Conservation (phyloP, 2,113 vertebrate species). For the Platysternon megacephalum region DNA sequence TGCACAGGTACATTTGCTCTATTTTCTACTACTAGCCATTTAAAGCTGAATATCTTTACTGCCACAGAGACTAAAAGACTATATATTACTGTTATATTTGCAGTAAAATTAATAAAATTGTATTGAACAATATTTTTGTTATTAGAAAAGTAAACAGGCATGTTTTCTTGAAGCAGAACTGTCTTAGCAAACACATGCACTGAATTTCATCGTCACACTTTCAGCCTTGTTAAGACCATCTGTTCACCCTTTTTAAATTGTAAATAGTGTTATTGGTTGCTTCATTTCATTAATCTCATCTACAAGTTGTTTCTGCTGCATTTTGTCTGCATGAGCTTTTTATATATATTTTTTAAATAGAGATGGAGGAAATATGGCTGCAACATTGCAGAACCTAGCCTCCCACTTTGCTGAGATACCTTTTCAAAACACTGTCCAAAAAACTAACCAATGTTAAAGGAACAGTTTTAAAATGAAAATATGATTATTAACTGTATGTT, state of each 20-base stretch:
- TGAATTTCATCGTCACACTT: slow-evolving; percentile 71
- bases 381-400: neutral
- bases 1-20: slow-evolving; percentile 11
- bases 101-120: slow-evolving; percentile 54
- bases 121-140: slow-evolving; percentile 61
- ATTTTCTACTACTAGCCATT: neutral
- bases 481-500: neutral
- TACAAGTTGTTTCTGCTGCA: slow-evolving; percentile 43
- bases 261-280: slow-evolving; percentile 78
- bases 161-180: slow-evolving; percentile 67
- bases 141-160: slow-evolving; percentile 78
- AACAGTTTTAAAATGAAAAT: neutral
- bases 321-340: slow-evolving; percentile 15
- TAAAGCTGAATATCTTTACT: slow-evolving; percentile 57
- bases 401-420: neutral
- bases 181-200: slow-evolving; percentile 58
- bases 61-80: slow-evolving; percentile 36
- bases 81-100: too few relatives aligned
- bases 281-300: slow-evolving; percentile 74
- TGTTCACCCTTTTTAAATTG: slow-evolving; percentile 79
- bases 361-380: neutral
- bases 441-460: neutral
- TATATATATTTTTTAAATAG: slow-evolving; percentile 28
- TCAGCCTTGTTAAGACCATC: slow-evolving; percentile 80
- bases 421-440: neutral